These are phyloP conservation scores for Philaethria dido DNA, from an alignment of 2,888 invertebrate genomes.

Conservation along the genomic window DNA sequence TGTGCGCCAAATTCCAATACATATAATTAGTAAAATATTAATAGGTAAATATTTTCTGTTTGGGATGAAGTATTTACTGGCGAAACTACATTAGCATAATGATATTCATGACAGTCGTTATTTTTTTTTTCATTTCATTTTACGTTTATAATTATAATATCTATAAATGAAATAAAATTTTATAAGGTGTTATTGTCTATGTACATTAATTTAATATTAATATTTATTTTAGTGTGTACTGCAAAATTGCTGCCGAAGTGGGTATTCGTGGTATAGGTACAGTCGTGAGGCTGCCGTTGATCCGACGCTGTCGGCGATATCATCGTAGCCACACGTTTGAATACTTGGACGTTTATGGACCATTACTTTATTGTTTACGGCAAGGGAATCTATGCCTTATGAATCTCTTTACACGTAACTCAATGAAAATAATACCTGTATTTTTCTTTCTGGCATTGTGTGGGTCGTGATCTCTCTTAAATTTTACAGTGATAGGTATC, in stretches of 20 bases:
- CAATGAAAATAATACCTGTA: conserved; percentile 17
- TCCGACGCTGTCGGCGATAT: conserved; percentile 57
- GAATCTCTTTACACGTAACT: conserved; percentile 30
- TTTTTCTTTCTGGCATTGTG: conserved; percentile 39
- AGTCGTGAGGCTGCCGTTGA: conserved; percentile 56
- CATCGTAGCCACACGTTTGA: conserved; percentile 53
- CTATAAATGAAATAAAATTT: not conserved
- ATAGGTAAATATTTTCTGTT: conserved; percentile 1
- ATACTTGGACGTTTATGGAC: conserved; percentile 52
- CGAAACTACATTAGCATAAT: conserved; percentile 10
- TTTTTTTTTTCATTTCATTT: conserved; percentile 6
- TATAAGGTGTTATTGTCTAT: not conserved
- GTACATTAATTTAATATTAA: not conserved
- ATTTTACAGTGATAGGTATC: conserved; percentile 43
- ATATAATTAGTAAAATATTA: conserved; percentile 10
- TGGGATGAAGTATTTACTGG: not conserved
- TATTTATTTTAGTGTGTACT: not conserved
- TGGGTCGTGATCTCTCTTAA: conserved; percentile 46
- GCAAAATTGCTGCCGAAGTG: not conserved
- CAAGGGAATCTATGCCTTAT: conserved; percentile 35
- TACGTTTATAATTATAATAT: not conserved
- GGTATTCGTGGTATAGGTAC: conserved; percentile 31
- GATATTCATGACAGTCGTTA: not conserved
- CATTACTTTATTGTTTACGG: conserved; percentile 57
- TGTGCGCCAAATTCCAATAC: conserved; percentile 7